phyloP scores from a whole-genome alignment of 2,113 vertebrate species.

The Chloropsis hardwickii region DNA sequence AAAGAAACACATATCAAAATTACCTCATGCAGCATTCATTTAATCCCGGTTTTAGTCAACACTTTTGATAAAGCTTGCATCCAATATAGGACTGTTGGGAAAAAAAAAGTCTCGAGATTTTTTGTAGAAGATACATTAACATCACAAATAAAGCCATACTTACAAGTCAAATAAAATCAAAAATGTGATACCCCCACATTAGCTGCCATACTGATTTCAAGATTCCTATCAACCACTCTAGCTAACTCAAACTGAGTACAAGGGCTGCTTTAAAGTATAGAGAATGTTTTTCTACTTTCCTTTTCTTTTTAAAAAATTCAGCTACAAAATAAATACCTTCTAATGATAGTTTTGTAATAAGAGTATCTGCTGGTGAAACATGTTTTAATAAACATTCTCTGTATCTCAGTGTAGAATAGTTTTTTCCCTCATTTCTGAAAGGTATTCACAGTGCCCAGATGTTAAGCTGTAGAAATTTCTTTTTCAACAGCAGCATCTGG shows the following conservation, averaged over 20 bases:
- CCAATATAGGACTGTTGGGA: neutral
- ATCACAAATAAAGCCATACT: neutral
- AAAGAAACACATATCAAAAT: neutral
- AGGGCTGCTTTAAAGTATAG: neutral
- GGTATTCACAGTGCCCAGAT: conserved; percentile 59
- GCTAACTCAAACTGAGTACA: neutral
- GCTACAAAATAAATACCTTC: neutral
- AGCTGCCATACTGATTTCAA: neutral
- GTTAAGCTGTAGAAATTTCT: conserved; percentile 55
- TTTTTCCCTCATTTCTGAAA: conserved; percentile 38
- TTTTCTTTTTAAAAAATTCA: neutral
- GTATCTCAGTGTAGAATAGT: neutral
- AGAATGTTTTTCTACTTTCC: neutral
- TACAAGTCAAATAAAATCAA: neutral
- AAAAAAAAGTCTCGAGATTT: neutral
- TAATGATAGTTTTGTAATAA: neutral
- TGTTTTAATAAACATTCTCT: neutral
- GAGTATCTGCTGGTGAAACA: neutral
- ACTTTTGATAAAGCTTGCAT: neutral
- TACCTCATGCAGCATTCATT: neutral
- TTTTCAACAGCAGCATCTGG: conserved; percentile 71
- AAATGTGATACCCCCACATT: neutral
- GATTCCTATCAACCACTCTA: neutral
- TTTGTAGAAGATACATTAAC: neutral
- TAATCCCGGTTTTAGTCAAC: neutral